Base-by-base conservation (phyloP, 2,797 vertebrate species). In the Hozukius guyotensis region DNA sequence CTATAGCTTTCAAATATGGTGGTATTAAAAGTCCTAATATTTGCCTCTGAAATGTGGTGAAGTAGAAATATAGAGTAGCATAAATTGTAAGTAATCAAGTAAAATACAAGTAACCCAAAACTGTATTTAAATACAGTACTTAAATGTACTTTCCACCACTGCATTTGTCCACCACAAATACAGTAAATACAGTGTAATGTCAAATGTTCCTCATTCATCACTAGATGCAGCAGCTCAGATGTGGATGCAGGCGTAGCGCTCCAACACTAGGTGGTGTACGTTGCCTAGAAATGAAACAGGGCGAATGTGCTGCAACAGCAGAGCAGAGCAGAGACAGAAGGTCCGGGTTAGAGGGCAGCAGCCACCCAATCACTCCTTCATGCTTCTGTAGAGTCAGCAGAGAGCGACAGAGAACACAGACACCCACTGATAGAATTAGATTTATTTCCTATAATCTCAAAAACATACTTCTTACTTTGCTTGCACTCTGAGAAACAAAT, bases 361-460 rank as follows among this genome's bases (percentile, higher is more conserved):
- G 18, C 32, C 20, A 1, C 32, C 6, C 5, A 61, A 3, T 20
- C n/a, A 8, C 12, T 38, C 52, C 25, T 31, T 66, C 5, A 34
- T 36, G 49, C 56, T 62, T 68, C 27, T 24, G 22, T 29, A 3
- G 0, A 16, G 9, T 46, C 60, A 70, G 10, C 36, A 68, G 52
- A 72, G 18, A 63, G 61, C 8, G 7, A 89, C 38, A 84, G 61
- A 87, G 29, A 71, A 82, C 72, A 93, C 91, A 94, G 87, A 85
- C 27, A 72, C 66, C 10, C 75, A 84, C 91, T 90, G 95, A 96
- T 96, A 97, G 94, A 96, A 92, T 95, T 93, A 93, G 87, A 96
- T 94, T 97, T 97, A 96, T 97, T 97, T 97, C 94, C 96, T 97
- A 93, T 95, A 91, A 95, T 94, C n/a, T 95, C 89, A 94, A 96